Percentiles rank a stretch among this genome's conserved stretches.
Conservation (phyloP, 2,113 vertebrate species). For the Cercopithecus mona region DNA sequence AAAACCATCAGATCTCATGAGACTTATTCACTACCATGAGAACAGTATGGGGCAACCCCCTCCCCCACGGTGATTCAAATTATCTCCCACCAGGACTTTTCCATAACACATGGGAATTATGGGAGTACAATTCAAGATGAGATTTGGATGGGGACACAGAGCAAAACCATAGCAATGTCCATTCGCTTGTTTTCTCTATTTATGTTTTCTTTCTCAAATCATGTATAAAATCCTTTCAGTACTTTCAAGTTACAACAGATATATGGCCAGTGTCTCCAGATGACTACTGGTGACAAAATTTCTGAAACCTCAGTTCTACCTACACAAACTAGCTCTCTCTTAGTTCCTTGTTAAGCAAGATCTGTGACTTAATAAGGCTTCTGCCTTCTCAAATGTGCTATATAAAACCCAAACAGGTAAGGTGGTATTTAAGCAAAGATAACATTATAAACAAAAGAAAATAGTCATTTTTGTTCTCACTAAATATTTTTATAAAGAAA, state of each 20-base stretch:
- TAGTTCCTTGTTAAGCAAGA: background rate
- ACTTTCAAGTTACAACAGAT: background rate
- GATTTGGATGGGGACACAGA: no score
- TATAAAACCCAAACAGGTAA: background rate
- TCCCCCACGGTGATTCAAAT: no score
- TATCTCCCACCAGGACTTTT: no score
- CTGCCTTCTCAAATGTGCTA: background rate
- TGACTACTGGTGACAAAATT: background rate
- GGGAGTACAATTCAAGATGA: no score
- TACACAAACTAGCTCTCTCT: background rate
- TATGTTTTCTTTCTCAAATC: background rate
- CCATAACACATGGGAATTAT: no score
- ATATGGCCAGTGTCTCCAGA: background rate
- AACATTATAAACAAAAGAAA: background rate
- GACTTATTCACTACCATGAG: no score
- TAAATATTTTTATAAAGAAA: background rate
- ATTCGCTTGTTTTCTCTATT: background rate
- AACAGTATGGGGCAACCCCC: no score
- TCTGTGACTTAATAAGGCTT: background rate
- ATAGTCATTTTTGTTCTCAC: background rate
- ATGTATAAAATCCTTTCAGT: background rate
- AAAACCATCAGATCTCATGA: no score
- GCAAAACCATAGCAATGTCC: background rate
- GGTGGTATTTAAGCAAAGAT: background rate
- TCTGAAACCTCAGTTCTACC: background rate